Evolutionary conservation across 2,113 vertebrate genomes (phyloP).

Genomic region (Procavia capensis): DNA sequence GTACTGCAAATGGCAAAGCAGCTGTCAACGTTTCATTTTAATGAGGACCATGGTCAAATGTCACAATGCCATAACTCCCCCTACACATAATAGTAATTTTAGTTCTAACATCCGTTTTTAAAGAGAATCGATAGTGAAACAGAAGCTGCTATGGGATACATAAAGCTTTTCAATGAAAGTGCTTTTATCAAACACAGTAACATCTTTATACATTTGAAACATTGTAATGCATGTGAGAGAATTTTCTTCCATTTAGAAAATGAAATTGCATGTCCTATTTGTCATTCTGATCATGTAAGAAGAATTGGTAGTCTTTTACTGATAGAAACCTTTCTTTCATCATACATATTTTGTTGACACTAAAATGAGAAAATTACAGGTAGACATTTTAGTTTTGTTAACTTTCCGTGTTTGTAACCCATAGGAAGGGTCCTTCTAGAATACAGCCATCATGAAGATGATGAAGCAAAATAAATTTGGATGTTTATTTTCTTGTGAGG

Average conservation of each 20-base stretch:
- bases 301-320: background rate
- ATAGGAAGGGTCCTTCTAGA: background rate
- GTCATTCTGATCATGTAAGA: background rate
- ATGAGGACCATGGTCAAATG: background rate
- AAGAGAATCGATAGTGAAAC: background rate
- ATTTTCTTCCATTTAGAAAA: background rate
- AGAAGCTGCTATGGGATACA: background rate
- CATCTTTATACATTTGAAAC: no score
- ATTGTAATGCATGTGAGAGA: background rate
- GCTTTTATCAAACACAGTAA: slow-evolving; percentile 5
- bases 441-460: background rate
- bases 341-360: background rate
- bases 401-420: background rate
- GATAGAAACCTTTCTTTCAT: background rate
- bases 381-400: background rate
- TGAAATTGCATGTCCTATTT: background rate
- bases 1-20: background rate
- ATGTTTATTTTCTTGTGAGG: background rate
- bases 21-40: background rate
- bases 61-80: background rate
- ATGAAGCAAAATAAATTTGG: background rate
- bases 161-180: background rate
- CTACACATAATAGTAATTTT: background rate
- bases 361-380: slow-evolving; percentile 5
- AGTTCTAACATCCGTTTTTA: background rate